A percentile compares a stretch with the other conserved stretches of the same genome.
Conservation (phyloP, 1,140 invertebrate genomes). For the Oreohelix idahoensis region DNA sequence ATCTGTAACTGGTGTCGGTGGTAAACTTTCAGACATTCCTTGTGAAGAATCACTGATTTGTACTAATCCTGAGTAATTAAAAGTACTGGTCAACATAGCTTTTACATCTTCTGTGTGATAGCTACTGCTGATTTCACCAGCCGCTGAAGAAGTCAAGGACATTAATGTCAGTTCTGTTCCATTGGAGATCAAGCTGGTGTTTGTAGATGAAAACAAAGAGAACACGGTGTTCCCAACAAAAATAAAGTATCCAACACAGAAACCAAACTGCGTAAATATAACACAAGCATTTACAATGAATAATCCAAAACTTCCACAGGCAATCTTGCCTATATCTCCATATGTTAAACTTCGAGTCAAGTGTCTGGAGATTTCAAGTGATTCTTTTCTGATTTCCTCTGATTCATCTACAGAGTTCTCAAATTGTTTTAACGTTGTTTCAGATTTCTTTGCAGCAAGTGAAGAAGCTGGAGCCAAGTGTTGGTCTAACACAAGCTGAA, state of each 20-base stretch:
- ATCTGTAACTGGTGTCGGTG: neutral
- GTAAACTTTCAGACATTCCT: neutral
- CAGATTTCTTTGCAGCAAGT: constrained; percentile 4
- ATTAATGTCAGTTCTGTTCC: neutral
- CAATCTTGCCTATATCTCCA: constrained; percentile 64
- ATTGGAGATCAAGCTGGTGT: neutral
- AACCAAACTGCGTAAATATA: constrained; percentile 68
- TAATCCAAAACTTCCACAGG: constrained; percentile 59
- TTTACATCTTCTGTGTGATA: neutral
- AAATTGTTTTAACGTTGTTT: neutral
- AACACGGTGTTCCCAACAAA: constrained; percentile 70
- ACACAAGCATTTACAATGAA: constrained; percentile 65
- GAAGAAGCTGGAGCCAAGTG: constrained; percentile 1
- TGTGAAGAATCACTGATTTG: neutral
- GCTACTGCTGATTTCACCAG: neutral
- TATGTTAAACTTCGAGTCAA: constrained; percentile 59
- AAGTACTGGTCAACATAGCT: neutral
- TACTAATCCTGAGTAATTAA: neutral
- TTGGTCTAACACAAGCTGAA: constrained; percentile 46
- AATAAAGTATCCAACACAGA: constrained; percentile 68
- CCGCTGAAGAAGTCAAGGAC: neutral
- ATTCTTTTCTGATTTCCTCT: constrained; percentile 35
- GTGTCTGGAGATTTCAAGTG: constrained; percentile 28
- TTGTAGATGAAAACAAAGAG: constrained; percentile 56
- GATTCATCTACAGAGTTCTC: neutral